Evolutionary conservation across 2,888 invertebrate species (phyloP).

Genomic region (Eupithecia insigniata): DNA sequence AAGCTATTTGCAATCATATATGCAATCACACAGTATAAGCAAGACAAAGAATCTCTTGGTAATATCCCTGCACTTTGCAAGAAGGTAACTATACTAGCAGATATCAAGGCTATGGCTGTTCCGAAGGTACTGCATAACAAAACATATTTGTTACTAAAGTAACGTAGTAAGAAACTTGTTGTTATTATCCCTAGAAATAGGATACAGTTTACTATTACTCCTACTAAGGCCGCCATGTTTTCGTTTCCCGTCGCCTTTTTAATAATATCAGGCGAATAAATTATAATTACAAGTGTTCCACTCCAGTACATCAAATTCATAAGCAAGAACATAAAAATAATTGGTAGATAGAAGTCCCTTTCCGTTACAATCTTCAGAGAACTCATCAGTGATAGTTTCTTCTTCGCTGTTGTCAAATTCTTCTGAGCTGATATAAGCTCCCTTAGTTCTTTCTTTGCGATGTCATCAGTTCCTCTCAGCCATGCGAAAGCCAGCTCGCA

Average conservation of each 20-base stretch:
- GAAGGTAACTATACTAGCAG: slow-evolving; percentile 26
- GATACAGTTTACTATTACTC: slow-evolving; percentile 20
- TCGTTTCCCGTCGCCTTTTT: slow-evolving; percentile 36
- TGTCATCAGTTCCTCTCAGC: slow-evolving; percentile 39
- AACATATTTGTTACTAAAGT: slow-evolving; percentile 39
- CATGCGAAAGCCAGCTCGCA: slow-evolving; percentile 40
- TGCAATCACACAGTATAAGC: slow-evolving; percentile 35
- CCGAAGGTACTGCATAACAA: slow-evolving; percentile 29
- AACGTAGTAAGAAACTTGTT: slow-evolving; percentile 29
- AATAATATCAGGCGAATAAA: slow-evolving; percentile 42
- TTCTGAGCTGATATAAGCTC: slow-evolving; percentile 37
- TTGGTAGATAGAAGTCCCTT: slow-evolving; percentile 44
- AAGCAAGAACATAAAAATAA: slow-evolving; percentile 38
- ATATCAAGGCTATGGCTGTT: too few relatives aligned
- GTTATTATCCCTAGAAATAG: slow-evolving; percentile 30
- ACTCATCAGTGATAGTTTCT: neutral
- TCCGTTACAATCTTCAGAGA: slow-evolving; percentile 26
- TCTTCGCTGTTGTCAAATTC: neutral
- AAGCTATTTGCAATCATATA: slow-evolving; percentile 34
- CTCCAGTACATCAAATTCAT: slow-evolving; percentile 43
- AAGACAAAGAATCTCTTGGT: slow-evolving; percentile 32
- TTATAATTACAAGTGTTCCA: slow-evolving; percentile 36
- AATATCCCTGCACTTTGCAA: slow-evolving; percentile 30
- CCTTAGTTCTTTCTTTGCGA: slow-evolving; percentile 36
- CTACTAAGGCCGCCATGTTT: slow-evolving; percentile 30